Percentiles rank a stretch among this genome's conserved stretches.
Conservation (phyloP, 2,113 vertebrate species). For the Astur gentilis region DNA sequence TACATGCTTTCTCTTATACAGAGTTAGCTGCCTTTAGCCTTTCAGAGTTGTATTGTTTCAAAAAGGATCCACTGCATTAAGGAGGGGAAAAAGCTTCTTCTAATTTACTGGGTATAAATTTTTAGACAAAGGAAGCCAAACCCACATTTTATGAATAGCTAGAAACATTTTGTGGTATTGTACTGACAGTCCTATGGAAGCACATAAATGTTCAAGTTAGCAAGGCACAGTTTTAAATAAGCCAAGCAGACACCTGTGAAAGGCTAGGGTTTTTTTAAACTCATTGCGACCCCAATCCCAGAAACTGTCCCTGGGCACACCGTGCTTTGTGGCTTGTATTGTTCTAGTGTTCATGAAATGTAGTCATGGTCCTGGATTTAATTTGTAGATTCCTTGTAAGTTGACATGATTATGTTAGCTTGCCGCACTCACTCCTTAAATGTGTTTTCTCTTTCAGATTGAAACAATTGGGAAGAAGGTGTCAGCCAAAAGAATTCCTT, state of each 20-base stretch:
- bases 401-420: not conserved
- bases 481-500: conserved; percentile 85
- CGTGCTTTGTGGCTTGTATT: not conserved
- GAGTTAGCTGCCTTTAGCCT: not conserved
- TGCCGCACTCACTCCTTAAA: not conserved
- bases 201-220: not conserved
- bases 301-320: not conserved
- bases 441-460: conserved; percentile 74
- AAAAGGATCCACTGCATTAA: not conserved
- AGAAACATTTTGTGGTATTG: not conserved
- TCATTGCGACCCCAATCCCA: not conserved
- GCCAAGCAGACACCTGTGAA: not conserved
- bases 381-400: not conserved
- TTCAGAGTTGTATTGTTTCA: not conserved
- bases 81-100: not conserved
- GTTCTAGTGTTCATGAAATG: not conserved
- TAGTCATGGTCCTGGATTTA: not conserved
- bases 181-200: not conserved
- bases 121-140: not conserved
- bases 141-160: not conserved
- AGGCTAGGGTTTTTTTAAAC: not conserved
- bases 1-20: not conserved
- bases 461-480: conserved; percentile 98
- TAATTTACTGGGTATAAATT: not conserved
- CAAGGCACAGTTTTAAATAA: not conserved